These are phyloP conservation scores for Orgyia antiqua DNA, from an alignment of 2,888 invertebrate genomes.

Conservation along the genomic window DNA sequence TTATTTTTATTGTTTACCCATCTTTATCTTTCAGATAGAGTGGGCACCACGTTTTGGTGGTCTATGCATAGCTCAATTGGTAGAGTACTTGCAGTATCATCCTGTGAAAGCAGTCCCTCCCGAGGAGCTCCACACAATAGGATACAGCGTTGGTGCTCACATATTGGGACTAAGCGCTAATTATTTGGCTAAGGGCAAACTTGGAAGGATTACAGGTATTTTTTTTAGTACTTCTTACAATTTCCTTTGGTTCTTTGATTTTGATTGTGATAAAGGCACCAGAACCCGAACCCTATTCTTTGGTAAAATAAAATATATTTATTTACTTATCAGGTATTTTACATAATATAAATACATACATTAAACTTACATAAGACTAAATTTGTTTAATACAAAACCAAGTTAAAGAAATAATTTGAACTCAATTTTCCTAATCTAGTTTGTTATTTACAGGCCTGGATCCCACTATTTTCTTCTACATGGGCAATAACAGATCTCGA, in stretches of 20 bases:
- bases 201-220: conserved; percentile 88
- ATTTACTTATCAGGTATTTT: too few relatives aligned
- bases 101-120: conserved; percentile 84
- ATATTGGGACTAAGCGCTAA: conserved; percentile 91
- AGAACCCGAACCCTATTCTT: too few relatives aligned
- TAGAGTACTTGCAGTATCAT: conserved; percentile 87
- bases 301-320: too few relatives aligned
- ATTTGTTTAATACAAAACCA: too few relatives aligned
- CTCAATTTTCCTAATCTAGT: too few relatives aligned
- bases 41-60: conserved; percentile 81
- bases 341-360: too few relatives aligned
- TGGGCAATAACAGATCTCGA: conserved; percentile 87
- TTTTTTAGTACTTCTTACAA: too few relatives aligned
- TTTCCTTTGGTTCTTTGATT: too few relatives aligned
- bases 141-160: conserved; percentile 92
- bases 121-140: conserved; percentile 87
- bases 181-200: conserved; percentile 84
- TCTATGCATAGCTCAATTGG: conserved; percentile 88
- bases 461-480: conserved; percentile 92
- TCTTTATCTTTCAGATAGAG: conserved; percentile 59
- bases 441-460: conserved; percentile 84
- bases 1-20: too few relatives aligned
- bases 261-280: too few relatives aligned
- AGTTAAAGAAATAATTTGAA: too few relatives aligned
- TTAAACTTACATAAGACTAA: too few relatives aligned